Base-by-base conservation (phyloP, 2,888 invertebrate species). In the Cyrtodaria siliqua region DNA sequence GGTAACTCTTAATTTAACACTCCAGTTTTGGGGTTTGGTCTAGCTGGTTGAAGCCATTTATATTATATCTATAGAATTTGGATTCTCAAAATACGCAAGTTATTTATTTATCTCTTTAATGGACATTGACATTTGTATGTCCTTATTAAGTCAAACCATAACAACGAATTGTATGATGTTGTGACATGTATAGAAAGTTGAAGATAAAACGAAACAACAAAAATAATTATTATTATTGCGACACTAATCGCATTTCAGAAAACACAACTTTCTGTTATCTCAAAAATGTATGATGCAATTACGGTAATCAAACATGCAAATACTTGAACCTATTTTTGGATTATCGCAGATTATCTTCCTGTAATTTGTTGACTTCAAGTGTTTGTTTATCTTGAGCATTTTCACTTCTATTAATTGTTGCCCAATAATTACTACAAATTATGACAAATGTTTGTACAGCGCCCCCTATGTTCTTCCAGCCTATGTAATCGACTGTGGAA, bases 301-400 rank as follows among this genome's bases (percentile, higher is more conserved):
- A 20, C 3, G 4, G n/a, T 20, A 44, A 18, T 44, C 44, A 18
- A 16, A 16, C 44, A 44, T 44, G 44, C 44, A 44, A 20, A 44
- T 44, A 18, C 16, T 20, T 20, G 44, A 44, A 20, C n/a, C 4
- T 44, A 9, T 18, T 44, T 20, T 44, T 16, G 27, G 27, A 53
- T 53, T 53, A 26, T 12, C 14, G 14, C 27, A 27, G 53, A 53
- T 53, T 53, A 50, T 50, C 50, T 50, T 23, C 50, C 50, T 12
- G n/a, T 50, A 50, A 18, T 33, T 33, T 50, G 50, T 23, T 3
- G 50, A 20, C 20, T 26, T 53, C 53, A 26, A 27, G 24, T 53
- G 24, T 53, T 26, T 53, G 53, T 53, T 53, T 53, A 29, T 53
- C 24, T 27, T 26, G 27, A 2, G 14, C 26, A 44, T 44, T 18